These are phyloP conservation scores for Noctua janthina DNA, from an alignment of 2,888 invertebrate genomes.

Conservation along the genomic window DNA sequence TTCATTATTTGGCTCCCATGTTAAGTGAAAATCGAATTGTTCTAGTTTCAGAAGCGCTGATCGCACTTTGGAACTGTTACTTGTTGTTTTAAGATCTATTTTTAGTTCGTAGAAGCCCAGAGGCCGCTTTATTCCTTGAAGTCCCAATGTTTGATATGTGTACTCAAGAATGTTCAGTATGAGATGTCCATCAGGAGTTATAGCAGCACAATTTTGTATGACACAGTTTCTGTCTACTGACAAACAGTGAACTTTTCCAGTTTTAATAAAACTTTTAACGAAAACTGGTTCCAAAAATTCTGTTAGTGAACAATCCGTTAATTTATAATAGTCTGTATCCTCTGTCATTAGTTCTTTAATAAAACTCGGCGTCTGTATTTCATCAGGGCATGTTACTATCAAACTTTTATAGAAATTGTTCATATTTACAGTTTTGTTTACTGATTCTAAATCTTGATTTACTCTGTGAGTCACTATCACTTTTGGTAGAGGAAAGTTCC, in stretches of 20 bases:
- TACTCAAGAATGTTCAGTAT: constrained; percentile 79
- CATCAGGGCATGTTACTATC: constrained; percentile 84
- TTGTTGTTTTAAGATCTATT: constrained; percentile 79
- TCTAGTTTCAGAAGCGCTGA: constrained; percentile 76
- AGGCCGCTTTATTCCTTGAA: constrained; percentile 82
- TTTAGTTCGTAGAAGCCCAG: constrained; percentile 80
- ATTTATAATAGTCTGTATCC: constrained; percentile 83
- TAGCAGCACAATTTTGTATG: constrained; percentile 80
- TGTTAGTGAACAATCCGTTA: constrained; percentile 75
- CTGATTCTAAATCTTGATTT: constrained; percentile 70
- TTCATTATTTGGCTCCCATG: constrained; percentile 81
- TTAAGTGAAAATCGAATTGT: constrained; percentile 77
- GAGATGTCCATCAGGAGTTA: constrained; percentile 83
- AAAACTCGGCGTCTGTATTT: constrained; percentile 75
- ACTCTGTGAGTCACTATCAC: constrained; percentile 72
- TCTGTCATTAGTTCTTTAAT: constrained; percentile 78
- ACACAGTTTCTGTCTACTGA: constrained; percentile 80
- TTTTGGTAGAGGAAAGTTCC: constrained; percentile 83
- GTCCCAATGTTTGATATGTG: constrained; percentile 84
- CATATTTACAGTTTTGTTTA: constrained; percentile 72
- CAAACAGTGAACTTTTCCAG: constrained; percentile 81
- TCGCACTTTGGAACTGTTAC: constrained; percentile 72
- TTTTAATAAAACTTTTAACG: constrained; percentile 82
- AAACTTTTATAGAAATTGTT: constrained; percentile 84
- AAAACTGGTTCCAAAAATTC: constrained; percentile 81